Percentiles rank a stretch among this genome's conserved stretches.
These are phyloP conservation scores for Chaetophractus vellerosus DNA, from an alignment of 2,797 vertebrate genomes.

Conservation along the genomic window DNA sequence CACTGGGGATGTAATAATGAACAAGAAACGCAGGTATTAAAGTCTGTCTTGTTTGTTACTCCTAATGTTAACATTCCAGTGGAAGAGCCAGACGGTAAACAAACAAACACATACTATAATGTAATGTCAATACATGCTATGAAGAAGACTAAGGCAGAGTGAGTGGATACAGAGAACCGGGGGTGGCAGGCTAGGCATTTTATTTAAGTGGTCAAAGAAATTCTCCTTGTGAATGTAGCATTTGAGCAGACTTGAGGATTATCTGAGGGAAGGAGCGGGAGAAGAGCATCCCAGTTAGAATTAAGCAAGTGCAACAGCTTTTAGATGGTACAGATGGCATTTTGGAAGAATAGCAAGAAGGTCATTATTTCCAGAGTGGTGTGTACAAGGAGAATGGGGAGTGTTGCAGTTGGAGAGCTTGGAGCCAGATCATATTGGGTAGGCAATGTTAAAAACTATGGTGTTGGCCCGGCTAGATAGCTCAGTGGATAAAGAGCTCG, in stretches of 20 bases:
- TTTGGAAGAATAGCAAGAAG: not conserved
- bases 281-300: not conserved
- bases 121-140: not conserved
- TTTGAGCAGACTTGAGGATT: constrained; percentile 3
- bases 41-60: not conserved
- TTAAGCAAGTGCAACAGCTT: not conserved
- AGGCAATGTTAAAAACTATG: not conserved
- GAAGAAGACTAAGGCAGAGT: not conserved
- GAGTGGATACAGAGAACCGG: not conserved
- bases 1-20: not conserved
- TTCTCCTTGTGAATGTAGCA: not conserved
- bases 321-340: not conserved
- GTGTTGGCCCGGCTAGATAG: too few species aligned
- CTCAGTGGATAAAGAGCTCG: too few species aligned
- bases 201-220: not conserved
- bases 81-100: not conserved
- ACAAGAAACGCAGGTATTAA: not conserved
- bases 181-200: not conserved
- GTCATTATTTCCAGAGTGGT: not conserved
- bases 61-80: not conserved
- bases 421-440: not conserved
- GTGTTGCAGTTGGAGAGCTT: not conserved
- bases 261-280: not conserved
- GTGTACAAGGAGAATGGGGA: not conserved
- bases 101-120: not conserved